phyloP scores from a whole-genome alignment of 2,113 vertebrate species.

The Cynopterus brachyotis region DNA sequence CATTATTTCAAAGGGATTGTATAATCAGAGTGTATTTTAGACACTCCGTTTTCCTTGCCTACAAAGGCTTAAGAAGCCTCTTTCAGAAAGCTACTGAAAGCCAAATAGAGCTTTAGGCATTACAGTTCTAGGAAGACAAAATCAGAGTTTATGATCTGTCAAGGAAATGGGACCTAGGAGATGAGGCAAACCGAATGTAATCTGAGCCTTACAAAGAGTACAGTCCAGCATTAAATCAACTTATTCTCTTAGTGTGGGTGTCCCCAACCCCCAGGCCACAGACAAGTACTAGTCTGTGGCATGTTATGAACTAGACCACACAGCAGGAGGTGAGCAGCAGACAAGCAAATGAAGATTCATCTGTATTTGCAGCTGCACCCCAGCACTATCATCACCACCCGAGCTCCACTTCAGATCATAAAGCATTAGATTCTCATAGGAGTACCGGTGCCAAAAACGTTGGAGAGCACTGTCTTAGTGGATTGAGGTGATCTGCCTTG shows the following conservation, averaged over 20 bases:
- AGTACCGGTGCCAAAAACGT: no score
- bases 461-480: background rate
- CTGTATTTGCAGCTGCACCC: no score
- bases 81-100: background rate
- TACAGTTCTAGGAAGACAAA: background rate
- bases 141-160: background rate
- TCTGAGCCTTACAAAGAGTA: background rate
- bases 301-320: no score
- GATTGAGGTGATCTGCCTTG: background rate
- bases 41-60: background rate
- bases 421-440: no score
- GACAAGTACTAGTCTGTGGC: no score
- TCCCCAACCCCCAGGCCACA: no score
- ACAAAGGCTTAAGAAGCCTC: background rate
- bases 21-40: background rate
- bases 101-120: background rate
- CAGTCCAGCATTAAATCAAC: background rate
- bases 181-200: background rate
- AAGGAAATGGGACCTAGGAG: background rate
- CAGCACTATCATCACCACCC: no score
- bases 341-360: no score
- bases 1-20: conserved; percentile 9
- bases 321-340: no score
- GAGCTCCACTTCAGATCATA: no score
- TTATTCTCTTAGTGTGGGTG: background rate